Evolutionary conservation across 2,797 vertebrate species (phyloP).

Genomic region (Acestrorhynchus altus): DNA sequence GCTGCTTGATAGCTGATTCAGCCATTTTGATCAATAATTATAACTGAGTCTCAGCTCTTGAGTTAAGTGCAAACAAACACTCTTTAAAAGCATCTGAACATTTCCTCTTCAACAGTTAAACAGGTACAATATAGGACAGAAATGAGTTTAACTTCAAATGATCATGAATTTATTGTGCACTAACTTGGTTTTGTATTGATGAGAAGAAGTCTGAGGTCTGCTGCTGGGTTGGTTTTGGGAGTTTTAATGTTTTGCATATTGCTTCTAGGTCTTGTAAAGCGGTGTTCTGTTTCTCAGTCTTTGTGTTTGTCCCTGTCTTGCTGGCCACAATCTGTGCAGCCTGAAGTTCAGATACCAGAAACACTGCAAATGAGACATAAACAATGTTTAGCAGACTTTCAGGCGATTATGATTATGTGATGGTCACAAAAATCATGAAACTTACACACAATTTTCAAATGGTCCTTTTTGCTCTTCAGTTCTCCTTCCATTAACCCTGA

Average conservation of each 20-base stretch:
- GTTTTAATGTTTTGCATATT: conserved; percentile 81
- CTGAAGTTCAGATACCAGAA: conserved; percentile 94
- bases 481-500: conserved; percentile 84
- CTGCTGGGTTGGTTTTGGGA: conserved; percentile 73
- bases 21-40: no score
- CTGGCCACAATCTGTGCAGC: conserved; percentile 85
- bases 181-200: conserved; percentile 84
- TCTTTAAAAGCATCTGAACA: no score
- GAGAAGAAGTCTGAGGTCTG: conserved; percentile 75
- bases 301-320: conserved; percentile 67
- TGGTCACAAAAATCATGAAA: neutral
- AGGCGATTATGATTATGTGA: neutral
- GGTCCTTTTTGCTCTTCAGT: conserved; percentile 78
- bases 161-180: neutral
- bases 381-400: neutral
- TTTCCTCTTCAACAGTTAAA: no score
- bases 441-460: conserved; percentile 88
- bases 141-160: neutral
- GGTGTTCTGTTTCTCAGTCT: conserved; percentile 68
- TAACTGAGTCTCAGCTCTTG: no score
- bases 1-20: no score
- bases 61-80: no score
- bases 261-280: conserved; percentile 78
- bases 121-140: neutral
- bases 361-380: conserved; percentile 79